Evolutionary conservation across 2,888 invertebrate species (phyloP).

Genomic region (Chromoteleia sp.): DNA sequence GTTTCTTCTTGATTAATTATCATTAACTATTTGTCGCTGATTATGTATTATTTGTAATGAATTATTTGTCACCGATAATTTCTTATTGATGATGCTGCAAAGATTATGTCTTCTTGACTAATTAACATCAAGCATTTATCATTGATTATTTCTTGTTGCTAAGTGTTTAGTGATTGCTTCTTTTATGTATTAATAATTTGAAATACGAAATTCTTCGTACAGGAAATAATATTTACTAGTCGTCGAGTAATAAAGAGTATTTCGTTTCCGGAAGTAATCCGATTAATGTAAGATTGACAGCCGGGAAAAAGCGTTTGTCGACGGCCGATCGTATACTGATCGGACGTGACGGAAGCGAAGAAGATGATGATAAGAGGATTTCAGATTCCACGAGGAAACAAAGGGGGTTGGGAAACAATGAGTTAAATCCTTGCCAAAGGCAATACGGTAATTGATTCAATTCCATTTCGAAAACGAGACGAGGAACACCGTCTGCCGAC

Average conservation of each 20-base stretch:
- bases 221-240: no score
- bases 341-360: conserved; percentile 60
- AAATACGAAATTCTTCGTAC: no score
- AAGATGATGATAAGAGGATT: conserved; percentile 70
- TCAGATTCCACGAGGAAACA: conserved; percentile 59
- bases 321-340: conserved; percentile 50
- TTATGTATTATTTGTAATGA: no score
- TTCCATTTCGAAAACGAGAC: conserved; percentile 58
- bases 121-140: no score
- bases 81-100: no score
- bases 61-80: no score
- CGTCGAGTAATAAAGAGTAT: conserved; percentile 21
- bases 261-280: conserved; percentile 49
- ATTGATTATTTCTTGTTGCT: no score
- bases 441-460: conserved; percentile 67
- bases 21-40: no score
- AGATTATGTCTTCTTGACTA: no score
- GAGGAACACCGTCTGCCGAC: conserved; percentile 43
- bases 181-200: no score
- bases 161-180: no score
- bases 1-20: no score
- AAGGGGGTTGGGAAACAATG: conserved; percentile 58
- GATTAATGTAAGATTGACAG: conserved; percentile 51
- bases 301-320: conserved; percentile 47
- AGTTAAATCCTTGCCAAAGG: conserved; percentile 65